Conservation (phyloP, 2,888 invertebrate species). For the Matsumyia berberina region DNA sequence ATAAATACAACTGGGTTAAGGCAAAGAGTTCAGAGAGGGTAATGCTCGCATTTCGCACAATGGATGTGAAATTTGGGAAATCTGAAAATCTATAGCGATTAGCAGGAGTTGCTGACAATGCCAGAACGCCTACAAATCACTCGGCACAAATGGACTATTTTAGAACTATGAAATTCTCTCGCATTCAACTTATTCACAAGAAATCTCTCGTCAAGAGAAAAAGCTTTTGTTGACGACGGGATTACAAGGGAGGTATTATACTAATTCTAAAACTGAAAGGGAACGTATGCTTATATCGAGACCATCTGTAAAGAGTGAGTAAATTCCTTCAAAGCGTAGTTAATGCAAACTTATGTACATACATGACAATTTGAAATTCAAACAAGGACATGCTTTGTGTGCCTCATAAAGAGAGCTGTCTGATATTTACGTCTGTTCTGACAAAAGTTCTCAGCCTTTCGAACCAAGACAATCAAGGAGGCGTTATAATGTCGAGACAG, state of each 20-base stretch:
- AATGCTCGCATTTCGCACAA: background rate
- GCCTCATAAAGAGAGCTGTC: no score
- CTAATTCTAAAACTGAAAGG: background rate
- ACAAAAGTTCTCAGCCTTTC: no score
- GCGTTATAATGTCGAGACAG: no score
- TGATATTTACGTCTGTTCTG: no score
- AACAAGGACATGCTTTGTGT: no score
- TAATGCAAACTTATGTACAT: no score
- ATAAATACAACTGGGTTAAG: no score
- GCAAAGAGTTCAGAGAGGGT: background rate
- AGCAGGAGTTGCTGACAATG: background rate
- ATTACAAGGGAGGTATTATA: background rate
- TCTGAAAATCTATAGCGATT: slow-evolving; percentile 2
- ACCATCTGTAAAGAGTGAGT: background rate
- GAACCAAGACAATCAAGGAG: no score
- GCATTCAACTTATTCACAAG: slow-evolving; percentile 7
- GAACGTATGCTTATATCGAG: background rate
- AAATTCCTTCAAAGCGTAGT: background rate
- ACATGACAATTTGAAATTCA: no score
- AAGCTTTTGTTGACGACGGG: background rate
- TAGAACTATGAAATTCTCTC: background rate
- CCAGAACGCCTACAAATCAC: background rate
- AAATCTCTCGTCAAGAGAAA: slow-evolving; percentile 15
- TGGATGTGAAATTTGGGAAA: background rate
- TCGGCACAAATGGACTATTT: background rate